Evolutionary conservation across 1,140 invertebrate species (phyloP).

Genomic region (Leptestheria dahalacensis): DNA sequence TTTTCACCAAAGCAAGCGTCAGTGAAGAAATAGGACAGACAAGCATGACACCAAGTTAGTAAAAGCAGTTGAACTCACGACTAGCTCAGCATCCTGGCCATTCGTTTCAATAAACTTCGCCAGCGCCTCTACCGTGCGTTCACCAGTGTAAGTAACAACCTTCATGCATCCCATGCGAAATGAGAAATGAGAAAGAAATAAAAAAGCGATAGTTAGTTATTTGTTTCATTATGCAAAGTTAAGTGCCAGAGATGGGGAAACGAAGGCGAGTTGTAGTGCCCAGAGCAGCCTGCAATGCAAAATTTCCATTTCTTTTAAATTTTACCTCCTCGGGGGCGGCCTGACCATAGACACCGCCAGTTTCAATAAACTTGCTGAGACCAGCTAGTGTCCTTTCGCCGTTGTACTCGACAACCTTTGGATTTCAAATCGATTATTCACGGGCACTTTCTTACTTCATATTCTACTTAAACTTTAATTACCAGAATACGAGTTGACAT

Average conservation of each 20-base stretch:
- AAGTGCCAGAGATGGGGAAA: not conserved
- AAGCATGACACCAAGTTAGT: no score
- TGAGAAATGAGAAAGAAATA: slow-evolving; percentile 1
- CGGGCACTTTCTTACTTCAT: no score
- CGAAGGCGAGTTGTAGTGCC: not conserved
- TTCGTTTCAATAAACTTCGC: slow-evolving; percentile 37
- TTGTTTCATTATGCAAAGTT: not conserved
- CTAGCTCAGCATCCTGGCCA: slow-evolving; percentile 6
- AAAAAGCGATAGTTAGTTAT: slow-evolving; percentile 3
- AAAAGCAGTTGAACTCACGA: slow-evolving; percentile 9
- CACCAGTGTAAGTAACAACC: slow-evolving; percentile 44
- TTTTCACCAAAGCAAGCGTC: no score
- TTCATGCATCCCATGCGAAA: slow-evolving; percentile 19
- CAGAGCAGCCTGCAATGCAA: not conserved
- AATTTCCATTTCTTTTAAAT: slow-evolving; percentile 20
- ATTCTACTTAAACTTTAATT: slow-evolving; percentile 8
- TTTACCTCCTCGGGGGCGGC: slow-evolving; percentile 43
- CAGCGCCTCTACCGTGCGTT: slow-evolving; percentile 42
- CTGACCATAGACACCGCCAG: slow-evolving; percentile 44
- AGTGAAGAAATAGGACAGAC: no score
- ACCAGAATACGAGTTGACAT: slow-evolving; percentile 25
- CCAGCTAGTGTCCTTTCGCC: slow-evolving; percentile 89
- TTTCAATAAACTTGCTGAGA: slow-evolving; percentile 81
- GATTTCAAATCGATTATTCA: slow-evolving; percentile 11
- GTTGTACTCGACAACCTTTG: slow-evolving; percentile 73